Percentiles rank a stretch among this genome's conserved stretches.
Evolutionary conservation across 1,140 invertebrate genomes (phyloP).

Genomic region (Leptopilina boulardi): DNA sequence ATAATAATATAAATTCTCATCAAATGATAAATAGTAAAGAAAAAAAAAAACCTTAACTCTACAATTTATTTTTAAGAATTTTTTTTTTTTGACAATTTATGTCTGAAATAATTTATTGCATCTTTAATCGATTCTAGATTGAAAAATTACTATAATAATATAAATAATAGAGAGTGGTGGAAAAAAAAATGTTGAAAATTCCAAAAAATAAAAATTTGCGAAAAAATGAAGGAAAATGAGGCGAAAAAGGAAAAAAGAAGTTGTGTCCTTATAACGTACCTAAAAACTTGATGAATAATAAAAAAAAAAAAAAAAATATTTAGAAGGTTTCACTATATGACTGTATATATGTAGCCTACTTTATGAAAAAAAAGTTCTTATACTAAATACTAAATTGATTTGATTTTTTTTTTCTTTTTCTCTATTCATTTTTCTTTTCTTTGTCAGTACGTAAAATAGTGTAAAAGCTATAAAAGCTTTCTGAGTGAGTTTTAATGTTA

Average conservation of each 20-base stretch:
- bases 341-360: not conserved
- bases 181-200: too few relatives aligned
- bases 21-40: not conserved
- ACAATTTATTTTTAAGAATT: slow-evolving; percentile 8
- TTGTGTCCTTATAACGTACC: not conserved
- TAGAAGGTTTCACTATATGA: not conserved
- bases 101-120: too few relatives aligned
- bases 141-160: too few relatives aligned
- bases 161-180: too few relatives aligned
- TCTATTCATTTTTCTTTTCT: not conserved
- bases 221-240: too few relatives aligned
- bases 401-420: not conserved
- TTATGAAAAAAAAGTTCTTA: not conserved
- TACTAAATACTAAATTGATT: not conserved
- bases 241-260: not conserved
- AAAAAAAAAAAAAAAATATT: not conserved
- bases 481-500: too few relatives aligned
- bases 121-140: too few relatives aligned
- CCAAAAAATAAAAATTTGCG: too few relatives aligned
- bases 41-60: not conserved
- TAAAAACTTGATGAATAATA: not conserved
- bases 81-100: too few relatives aligned
- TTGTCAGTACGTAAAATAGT: too few relatives aligned
- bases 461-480: too few relatives aligned
- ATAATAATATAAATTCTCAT: not conserved